Conservation (phyloP, 1,140 invertebrate species). For the Galleria mellonella region DNA sequence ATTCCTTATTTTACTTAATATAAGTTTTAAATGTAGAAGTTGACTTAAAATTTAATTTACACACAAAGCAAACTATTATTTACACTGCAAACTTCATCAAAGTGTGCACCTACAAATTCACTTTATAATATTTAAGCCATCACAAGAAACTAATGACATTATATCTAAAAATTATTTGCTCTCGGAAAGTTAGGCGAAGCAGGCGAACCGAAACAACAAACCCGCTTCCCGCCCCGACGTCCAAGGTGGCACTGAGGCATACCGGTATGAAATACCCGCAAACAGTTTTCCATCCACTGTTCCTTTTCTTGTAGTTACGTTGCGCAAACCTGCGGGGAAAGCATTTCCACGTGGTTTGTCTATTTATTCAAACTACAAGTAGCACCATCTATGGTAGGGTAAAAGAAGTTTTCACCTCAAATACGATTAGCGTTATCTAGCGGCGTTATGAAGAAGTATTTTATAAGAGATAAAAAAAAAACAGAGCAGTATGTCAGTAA, state of each 20-base stretch:
- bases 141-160: neutral
- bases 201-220: neutral
- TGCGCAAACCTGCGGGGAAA: constrained; percentile 56
- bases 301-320: constrained; percentile 41
- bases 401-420: constrained; percentile 4
- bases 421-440: constrained; percentile 3
- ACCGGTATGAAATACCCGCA: constrained; percentile 24
- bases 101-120: neutral
- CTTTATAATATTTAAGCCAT: neutral
- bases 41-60: neutral
- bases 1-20: no score
- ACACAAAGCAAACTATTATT: constrained; percentile 1
- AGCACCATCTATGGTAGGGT: constrained; percentile 31
- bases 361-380: constrained; percentile 14
- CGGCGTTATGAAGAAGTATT: no score
- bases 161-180: constrained; percentile 7
- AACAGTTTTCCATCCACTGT: constrained; percentile 46
- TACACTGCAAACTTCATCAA: neutral
- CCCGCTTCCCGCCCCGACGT: constrained; percentile 19
- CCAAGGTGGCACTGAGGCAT: constrained; percentile 45
- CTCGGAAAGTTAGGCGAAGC: constrained; percentile 17
- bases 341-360: constrained; percentile 48
- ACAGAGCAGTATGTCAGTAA: no score
- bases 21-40: neutral
- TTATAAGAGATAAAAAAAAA: no score